Evolutionary conservation across 2,888 invertebrate species (phyloP), one percentile per base, ranked within the genome.

Genomic region (Drosophila phalerata): DNA sequence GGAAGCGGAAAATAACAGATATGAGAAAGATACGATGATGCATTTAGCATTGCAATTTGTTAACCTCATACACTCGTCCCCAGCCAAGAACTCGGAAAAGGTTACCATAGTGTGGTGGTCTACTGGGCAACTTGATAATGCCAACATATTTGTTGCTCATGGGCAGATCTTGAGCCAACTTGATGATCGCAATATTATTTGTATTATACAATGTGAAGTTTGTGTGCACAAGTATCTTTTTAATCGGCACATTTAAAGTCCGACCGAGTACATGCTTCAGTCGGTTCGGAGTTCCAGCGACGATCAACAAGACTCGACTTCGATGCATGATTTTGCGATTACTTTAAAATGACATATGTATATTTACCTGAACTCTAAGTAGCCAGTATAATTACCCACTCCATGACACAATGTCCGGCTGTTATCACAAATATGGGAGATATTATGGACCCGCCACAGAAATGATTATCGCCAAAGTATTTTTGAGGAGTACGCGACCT

Each of bases 401-500:
- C 63, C 79, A 85, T 86, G 5, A 64, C 71, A 30, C 85, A 85
- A 13, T 57, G 65, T 0, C 81, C 85, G 2, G 89, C 68, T 1
- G 87, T 79, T 10, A 85, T 2, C 3, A 86, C 68, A 48, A 73
- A 78, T 6, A 5, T n/a, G 0, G 10, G 3, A 2, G 78, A 66
- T 11, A 85, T 48, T 17, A 85, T 78, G 8, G 48, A 28, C 0
- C 88, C 84, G 13, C 71, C 81, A 43, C 84, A 85, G 38, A 48
- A 85, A 45, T 85, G 84, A 68, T 88, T 82, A 45, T 85, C 84
- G 0, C 88, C 84, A 30, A 76, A 88, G 45, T 48, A 78, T 10
- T 47, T 57, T 0, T 22, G 19, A 1, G 86, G 80, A 6, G 69
- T 62, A 0, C 88, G 80, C 0, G 84, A 85, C 4, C 84, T 69